These are phyloP conservation scores for Rhingia rostrata DNA, from an alignment of 2,888 invertebrate genomes.

Conservation along the genomic window DNA sequence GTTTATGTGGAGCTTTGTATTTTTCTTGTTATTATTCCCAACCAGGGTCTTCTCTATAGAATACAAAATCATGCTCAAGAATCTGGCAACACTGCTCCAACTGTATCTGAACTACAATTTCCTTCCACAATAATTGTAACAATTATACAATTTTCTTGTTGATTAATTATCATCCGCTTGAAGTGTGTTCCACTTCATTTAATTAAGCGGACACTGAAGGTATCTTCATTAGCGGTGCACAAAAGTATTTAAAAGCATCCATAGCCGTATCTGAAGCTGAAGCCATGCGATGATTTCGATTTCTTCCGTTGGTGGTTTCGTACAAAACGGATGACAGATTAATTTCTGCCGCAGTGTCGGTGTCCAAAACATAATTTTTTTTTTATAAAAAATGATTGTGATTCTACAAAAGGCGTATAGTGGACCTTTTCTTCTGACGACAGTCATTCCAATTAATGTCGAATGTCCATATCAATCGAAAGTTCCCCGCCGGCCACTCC, in stretches of 20 bases:
- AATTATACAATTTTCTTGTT: background rate
- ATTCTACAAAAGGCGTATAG: background rate
- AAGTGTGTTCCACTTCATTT: background rate
- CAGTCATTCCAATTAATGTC: conserved; percentile 30
- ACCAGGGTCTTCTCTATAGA: no score
- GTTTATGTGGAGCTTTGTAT: no score
- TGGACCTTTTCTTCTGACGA: conserved; percentile 6
- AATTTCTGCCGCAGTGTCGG: background rate
- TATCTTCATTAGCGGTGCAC: background rate
- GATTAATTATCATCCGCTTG: background rate
- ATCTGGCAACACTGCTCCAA: no score
- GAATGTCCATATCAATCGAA: conserved; percentile 38
- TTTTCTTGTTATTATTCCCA: no score
- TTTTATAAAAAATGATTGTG: conserved; percentile 5
- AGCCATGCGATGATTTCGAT: background rate
- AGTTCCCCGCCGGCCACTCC: conserved; percentile 29
- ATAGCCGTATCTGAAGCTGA: no score
- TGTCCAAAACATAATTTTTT: conserved; percentile 8
- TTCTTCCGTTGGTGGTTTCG: background rate
- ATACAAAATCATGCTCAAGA: no score
- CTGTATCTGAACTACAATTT: background rate
- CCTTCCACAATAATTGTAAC: background rate
- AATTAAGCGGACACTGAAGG: background rate
- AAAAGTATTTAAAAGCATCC: background rate
- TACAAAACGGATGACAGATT: no score